Evolutionary conservation across 2,888 invertebrate genomes (phyloP), one percentile per base, ranked within the genome.

Genomic region (Microctonus aethiopoides): DNA sequence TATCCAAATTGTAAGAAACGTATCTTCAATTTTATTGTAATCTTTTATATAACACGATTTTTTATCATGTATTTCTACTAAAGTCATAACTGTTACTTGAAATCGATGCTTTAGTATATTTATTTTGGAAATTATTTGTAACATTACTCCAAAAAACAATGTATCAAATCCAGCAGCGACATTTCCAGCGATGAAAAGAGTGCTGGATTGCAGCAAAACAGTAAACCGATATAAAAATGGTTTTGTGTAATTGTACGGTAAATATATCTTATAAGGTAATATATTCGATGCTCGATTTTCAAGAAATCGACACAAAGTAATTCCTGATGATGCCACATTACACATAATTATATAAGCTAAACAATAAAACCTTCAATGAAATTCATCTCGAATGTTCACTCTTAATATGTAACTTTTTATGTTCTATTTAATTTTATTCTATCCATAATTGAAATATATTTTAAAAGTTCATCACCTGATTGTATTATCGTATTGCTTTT

Each of bases 111-210:
- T 78, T 0, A 83, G 72, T 22, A 83, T 78, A 22, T 82, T 80
- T 24, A 83, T 73, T 39, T 83, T 81, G 3, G 79, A 72, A 36
- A 81, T 79, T 6, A 74, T 74, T n/a, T 74, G 67, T 29, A 76
- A 68, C 67, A 78, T 74, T 13, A 78, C 52, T 39, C 75, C 75
- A 16, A 79, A 72, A 4, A 83, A 77, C 7, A 83, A 66, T 1
- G 81, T 81, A 52, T 83, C 82, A 41, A 77, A 79, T 0, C 73
- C 79, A 0, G 80, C 74, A 56, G 79, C 80, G 0, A 77, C 39
- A 7, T 41, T 24, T 4, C 71, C 66, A 1, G 61, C 67, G 16
- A 59, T 54, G 10, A 32, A 29, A 22, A 51, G 10, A 5, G 75
- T 59, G 0, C 76, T 11, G 7, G 66, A 10, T 52, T 78, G 78